phyloP scores from a whole-genome alignment of 1,140 invertebrate genomes.

The Frieseomelitta varia region DNA sequence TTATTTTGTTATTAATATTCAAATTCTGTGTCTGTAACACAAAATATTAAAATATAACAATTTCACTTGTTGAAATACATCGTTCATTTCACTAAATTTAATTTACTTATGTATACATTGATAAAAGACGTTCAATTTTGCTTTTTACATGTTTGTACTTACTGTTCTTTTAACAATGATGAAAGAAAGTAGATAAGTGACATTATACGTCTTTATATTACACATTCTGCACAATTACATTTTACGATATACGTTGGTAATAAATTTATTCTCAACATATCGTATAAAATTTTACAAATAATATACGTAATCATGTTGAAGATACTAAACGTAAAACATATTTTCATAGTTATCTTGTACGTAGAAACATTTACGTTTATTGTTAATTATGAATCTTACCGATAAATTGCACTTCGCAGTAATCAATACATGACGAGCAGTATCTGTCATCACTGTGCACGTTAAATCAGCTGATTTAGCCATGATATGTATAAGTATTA shows the following conservation, averaged over 20 bases:
- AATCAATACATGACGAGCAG: background rate
- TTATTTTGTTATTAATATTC: background rate
- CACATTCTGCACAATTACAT: slow-evolving; percentile 13
- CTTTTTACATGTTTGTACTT: slow-evolving; percentile 16
- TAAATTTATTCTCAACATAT: background rate
- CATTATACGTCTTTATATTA: background rate
- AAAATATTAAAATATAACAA: background rate
- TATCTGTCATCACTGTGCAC: background rate
- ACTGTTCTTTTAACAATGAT: slow-evolving; percentile 32
- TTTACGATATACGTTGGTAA: background rate
- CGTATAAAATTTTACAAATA: background rate
- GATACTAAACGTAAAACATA: background rate
- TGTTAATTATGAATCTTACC: slow-evolving; percentile 12
- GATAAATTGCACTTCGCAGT: background rate
- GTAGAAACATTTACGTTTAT: background rate
- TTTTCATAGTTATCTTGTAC: background rate
- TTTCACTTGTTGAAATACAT: background rate
- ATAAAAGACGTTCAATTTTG: background rate
- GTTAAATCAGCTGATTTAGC: background rate
- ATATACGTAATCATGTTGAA: background rate
- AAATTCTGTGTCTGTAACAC: background rate
- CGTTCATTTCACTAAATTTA: background rate
- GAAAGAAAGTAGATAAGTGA: slow-evolving; percentile 9
- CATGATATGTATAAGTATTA: background rate
- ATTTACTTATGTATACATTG: background rate